Base-by-base conservation (phyloP, 2,113 vertebrate genomes). In the Triplophysa tibetana region DNA sequence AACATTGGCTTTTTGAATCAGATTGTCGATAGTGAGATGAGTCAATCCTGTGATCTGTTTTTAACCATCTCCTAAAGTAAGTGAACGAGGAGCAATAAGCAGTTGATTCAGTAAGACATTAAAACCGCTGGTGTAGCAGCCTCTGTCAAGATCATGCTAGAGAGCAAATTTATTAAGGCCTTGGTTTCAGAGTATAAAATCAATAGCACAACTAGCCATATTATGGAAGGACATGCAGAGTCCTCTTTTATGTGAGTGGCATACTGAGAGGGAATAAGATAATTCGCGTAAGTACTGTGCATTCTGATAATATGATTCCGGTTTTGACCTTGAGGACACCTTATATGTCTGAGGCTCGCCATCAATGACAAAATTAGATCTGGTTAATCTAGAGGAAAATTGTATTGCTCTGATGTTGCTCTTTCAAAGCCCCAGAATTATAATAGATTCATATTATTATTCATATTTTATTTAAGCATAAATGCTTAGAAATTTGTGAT, bases 1-100 rank as follows among this genome's bases (percentile, higher is more conserved):
- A 77, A 54, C 60, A 13, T 19, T 43, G 26, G 48, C 63, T 58
- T 75, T 79, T 70, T 64, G 58, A 70, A 50, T 76, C 64, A 79
- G 69, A 61, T 11, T 61, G 74, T 17, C 29, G 17, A 48, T 21
- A 16, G 29, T 26, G 76, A 69, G 38, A 24, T 63, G 64, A 74
- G 48, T 52, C 61, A 26, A 24, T 65, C 33, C 43, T 50, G 62
- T 50, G 29, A 60, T 73, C 52, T 73, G 70, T 41, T 54, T 56
- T 70, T 70, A 70, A 70, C 48, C 1, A 33, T 56, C 52, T 56
- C 17, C 17, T 56, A 56, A 56, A 4, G 24, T 70, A 70, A 56
- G 50, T 56, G 6, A 50, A 5, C 33, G 24, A 54, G 12, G 26
- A 70, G 50, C 17, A 3, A n/a, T 56, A 26, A 52, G 26, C 17